A percentile compares a stretch with the other conserved stretches of the same genome.
phyloP scores from a whole-genome alignment of 1,140 invertebrate genomes.

The Saccostrea cuccullata region DNA sequence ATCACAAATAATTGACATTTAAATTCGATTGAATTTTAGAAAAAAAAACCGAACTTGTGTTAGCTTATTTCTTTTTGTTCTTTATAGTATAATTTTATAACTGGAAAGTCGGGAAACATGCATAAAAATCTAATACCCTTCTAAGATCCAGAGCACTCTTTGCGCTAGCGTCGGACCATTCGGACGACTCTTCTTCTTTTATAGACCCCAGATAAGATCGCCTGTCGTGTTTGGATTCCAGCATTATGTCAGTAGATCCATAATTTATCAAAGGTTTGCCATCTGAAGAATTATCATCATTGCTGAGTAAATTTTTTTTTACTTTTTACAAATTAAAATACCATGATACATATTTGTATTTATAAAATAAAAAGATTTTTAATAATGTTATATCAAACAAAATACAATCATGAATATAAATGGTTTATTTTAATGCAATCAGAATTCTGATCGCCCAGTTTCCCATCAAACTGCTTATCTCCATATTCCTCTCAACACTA shows the following conservation, averaged over 20 bases:
- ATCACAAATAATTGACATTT: too few relatives aligned
- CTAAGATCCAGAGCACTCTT: slow-evolving; percentile 65
- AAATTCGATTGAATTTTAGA: too few relatives aligned
- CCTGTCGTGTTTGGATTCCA: not conserved
- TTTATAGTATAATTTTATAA: too few relatives aligned
- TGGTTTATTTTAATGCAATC: not conserved
- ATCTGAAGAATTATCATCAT: not conserved
- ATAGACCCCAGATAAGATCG: slow-evolving; percentile 46
- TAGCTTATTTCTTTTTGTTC: too few relatives aligned
- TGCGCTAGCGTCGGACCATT: slow-evolving; percentile 64
- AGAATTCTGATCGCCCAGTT: not conserved
- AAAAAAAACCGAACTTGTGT: too few relatives aligned
- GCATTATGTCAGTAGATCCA: not conserved
- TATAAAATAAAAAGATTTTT: too few relatives aligned
- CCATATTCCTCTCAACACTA: too few relatives aligned
- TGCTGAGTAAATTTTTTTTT: not conserved
- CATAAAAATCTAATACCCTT: slow-evolving; percentile 55
- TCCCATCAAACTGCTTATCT: too few relatives aligned
- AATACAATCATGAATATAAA: not conserved
- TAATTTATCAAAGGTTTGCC: not conserved
- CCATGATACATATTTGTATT: too few relatives aligned
- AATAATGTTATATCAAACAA: too few relatives aligned
- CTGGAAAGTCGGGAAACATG: too few relatives aligned
- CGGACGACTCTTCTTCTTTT: slow-evolving; percentile 62
- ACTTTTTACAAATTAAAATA: too few relatives aligned